phyloP scores from a whole-genome alignment of 2,797 vertebrate species.

The Esox masquinongy region DNA sequence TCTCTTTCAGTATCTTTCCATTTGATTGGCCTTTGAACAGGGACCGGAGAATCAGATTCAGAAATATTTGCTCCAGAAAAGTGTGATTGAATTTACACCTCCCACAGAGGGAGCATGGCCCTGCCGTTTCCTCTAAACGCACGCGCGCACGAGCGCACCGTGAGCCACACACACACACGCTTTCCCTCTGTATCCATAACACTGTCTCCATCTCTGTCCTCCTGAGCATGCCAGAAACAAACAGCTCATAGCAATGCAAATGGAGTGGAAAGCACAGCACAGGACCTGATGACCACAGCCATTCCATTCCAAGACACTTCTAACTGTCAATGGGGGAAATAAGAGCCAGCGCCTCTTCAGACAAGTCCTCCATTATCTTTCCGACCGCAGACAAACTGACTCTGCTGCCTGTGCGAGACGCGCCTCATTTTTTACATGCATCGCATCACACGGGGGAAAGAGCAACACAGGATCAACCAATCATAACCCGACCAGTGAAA shows the following conservation, averaged over 20 bases:
- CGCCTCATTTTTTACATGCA: constrained; percentile 52
- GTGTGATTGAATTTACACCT: constrained; percentile 77
- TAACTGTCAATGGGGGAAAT: constrained; percentile 56
- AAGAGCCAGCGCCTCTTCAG: constrained; percentile 61
- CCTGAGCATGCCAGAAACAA: constrained; percentile 65
- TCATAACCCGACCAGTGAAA: constrained; percentile 52
- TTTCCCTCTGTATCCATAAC: constrained; percentile 33
- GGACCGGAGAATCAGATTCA: constrained; percentile 58
- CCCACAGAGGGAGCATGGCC: constrained; percentile 73
- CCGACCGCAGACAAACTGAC: constrained; percentile 34
- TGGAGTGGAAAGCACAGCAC: constrained; percentile 70
- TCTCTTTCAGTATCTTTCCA: constrained; percentile 61
- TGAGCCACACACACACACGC: constrained; percentile 23
- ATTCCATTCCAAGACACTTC: constrained; percentile 43
- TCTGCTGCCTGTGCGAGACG: constrained; percentile 47
- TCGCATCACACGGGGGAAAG: constrained; percentile 39
- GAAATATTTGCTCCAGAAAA: constrained; percentile 51
- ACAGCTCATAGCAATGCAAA: constrained; percentile 73
- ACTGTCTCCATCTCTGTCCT: constrained; percentile 66
- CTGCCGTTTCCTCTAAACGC: constrained; percentile 57
- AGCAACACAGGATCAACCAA: constrained; percentile 64
- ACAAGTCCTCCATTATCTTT: constrained; percentile 64
- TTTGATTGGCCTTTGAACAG: constrained; percentile 70
- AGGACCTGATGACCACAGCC: constrained; percentile 67
- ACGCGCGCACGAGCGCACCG: constrained; percentile 20